Evolutionary conservation across 1,140 invertebrate genomes (phyloP), one percentile per base, ranked within the genome.

Genomic region (Vanessa tameamea): DNA sequence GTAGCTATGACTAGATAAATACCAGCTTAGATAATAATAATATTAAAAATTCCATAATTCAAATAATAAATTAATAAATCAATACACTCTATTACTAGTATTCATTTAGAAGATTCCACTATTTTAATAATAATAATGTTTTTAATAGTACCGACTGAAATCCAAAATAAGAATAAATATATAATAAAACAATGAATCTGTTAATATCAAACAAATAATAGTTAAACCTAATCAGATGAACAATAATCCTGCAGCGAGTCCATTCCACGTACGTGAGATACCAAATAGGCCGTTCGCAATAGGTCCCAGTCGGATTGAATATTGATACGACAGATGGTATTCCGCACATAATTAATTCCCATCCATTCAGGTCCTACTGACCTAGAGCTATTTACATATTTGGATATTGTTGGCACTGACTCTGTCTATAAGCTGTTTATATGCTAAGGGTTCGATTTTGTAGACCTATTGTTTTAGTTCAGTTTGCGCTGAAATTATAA

Each of bases 241-340:
- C 23, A 61, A 51, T n/a, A 51, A 51, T 51, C 13, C 13, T 15
- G n/a, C 14, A 6, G 48, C n/a, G 0, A 51, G n/a, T n/a, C 13
- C n/a, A 51, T n/a, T 51, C 6, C 23, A 37, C 57, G 55, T 59
- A 59, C 20, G 48, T 51, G 57, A 31, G 20, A 15, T 31, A 15
- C 13, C 57, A 37, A 61, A 61, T n/a, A 61, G 26, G 16, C 14
- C 26, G 57, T 12, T 61, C 57, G 26, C 26, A 55, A 76, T 73
- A 72, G 72, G 69, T 72, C 77, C 82, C 80, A 77, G 83, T 82
- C 76, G 74, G 83, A 85, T 85, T 85, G 83, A 87, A 87, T 85
- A 85, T 85, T 85, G 85, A 85, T 82, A 81, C 76, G 78, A 74
- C 85, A 85, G 83, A 83, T 87, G 85, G 81, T 75, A 79, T 81